A percentile compares a stretch with the other conserved stretches of the same genome.
Conservation (phyloP, 2,888 invertebrate species). For the Tetanocera ferruginea region DNA sequence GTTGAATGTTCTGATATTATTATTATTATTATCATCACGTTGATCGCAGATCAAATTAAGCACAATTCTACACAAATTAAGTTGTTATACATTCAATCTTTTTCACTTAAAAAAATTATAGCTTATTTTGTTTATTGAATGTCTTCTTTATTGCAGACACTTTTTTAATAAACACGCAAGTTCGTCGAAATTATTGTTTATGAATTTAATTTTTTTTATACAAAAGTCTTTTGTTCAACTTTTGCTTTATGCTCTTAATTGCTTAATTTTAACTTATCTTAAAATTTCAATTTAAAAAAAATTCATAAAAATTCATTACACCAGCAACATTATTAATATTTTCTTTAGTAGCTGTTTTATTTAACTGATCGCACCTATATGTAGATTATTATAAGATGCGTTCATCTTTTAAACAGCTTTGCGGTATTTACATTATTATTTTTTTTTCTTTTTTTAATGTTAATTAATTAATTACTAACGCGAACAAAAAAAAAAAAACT, state of each 20-base stretch:
- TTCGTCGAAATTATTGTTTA: neutral
- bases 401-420: too few species aligned
- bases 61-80: slow-evolving; percentile 9
- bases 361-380: neutral
- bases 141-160: neutral
- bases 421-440: neutral
- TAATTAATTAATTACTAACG: neutral
- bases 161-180: neutral
- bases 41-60: slow-evolving; percentile 18
- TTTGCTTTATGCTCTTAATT: too few species aligned
- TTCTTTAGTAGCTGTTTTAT: neutral
- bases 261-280: too few species aligned
- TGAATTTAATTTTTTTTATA: neutral
- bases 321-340: too few species aligned
- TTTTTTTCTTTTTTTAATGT: neutral
- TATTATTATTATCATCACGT: slow-evolving; percentile 17
- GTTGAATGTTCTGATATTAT: neutral
- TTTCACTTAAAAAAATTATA: too few species aligned
- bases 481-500: too few species aligned
- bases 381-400: neutral
- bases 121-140: neutral
- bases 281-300: too few species aligned
- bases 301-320: too few species aligned
- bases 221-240: too few species aligned
- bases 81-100: neutral